These are phyloP conservation scores for Cacoxenus indagator DNA, from an alignment of 2,888 invertebrate species.

Conservation along the genomic window DNA sequence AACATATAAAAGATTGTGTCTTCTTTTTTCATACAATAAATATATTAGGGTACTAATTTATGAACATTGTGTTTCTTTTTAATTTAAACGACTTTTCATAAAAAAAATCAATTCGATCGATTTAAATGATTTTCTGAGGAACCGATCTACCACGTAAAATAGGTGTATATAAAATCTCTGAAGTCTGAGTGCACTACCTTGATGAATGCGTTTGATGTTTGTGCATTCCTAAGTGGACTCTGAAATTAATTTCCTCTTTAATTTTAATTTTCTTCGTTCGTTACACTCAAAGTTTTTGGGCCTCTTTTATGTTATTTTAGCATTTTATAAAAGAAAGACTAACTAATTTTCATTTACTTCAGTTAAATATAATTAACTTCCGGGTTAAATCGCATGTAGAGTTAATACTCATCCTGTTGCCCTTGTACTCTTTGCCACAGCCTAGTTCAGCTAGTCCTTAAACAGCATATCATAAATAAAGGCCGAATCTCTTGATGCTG, in stretches of 20 bases:
- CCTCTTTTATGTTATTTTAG: background rate
- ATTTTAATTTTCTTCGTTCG: background rate
- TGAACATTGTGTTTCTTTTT: too few relatives aligned
- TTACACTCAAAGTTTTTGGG: background rate
- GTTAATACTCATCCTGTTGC: slow-evolving; percentile 7
- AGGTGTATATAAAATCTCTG: background rate
- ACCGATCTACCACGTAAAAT: background rate
- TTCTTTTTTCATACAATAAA: too few relatives aligned
- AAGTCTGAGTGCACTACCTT: background rate
- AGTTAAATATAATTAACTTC: slow-evolving; percentile 2
- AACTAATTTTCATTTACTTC: slow-evolving; percentile 11
- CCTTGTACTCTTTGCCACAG: background rate
- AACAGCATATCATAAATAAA: slow-evolving; percentile 45
- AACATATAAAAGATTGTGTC: too few relatives aligned
- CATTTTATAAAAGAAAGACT: background rate
- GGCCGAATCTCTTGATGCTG: slow-evolving; percentile 57
- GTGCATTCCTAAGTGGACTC: background rate
- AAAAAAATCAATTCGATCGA: too few relatives aligned
- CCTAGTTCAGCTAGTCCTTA: background rate
- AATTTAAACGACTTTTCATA: too few relatives aligned
- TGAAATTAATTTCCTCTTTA: background rate
- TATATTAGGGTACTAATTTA: too few relatives aligned
- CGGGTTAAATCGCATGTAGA: background rate
- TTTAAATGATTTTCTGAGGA: too few relatives aligned
- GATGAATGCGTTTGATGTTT: background rate